Base-by-base conservation (phyloP, 2,797 vertebrate genomes). In the Paedocypris micromegethes region DNA sequence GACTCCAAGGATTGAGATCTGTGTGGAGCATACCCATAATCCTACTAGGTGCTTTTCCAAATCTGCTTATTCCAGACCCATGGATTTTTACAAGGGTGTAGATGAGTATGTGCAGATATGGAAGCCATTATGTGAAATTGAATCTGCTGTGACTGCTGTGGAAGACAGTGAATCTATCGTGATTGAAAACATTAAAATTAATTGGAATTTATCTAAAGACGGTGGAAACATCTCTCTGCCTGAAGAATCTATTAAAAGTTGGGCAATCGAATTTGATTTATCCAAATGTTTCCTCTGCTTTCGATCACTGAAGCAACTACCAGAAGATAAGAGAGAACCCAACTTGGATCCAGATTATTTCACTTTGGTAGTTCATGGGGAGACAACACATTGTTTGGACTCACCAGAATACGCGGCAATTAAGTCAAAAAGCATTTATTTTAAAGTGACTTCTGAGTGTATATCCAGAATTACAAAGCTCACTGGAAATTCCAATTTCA, bases 351-450 rank as follows among this genome's bases (percentile, higher is more conserved):
- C 68, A 37, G 4, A 51, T 8, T 64, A 89, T 53, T 78, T 90
- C 58, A 88, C 86, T 3, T 93, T 91, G 92, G 86, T 92, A 63
- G 90, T 88, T 53, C 92, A 93, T 0, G 91, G 89, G n/a, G 43
- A 89, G 63, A 87, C 86, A 0, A 78, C 83, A 3, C 45, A 64
- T 0, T 68, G 72, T 51, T 57, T 45, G 5, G 53, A 70, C 51
- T 4, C 41, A 57, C 53, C 68, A 4, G 9, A 57, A 59, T 76
- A 3, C 7, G 43, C 1, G 8, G n/a, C 3, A 6, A 79, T 75
- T 64, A 38, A 59, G n/a, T 5, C 56, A 0, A 71, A 55, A 3
- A 37, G 89, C 0, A 61, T 70, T 45, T 0, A 72, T 57, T 92
- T 93, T 56, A 73, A 77, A 37, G 41, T 92, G 60, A 83, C 84